These are phyloP conservation scores for Atherix ibis DNA, from an alignment of 2,888 invertebrate species.

Conservation along the genomic window DNA sequence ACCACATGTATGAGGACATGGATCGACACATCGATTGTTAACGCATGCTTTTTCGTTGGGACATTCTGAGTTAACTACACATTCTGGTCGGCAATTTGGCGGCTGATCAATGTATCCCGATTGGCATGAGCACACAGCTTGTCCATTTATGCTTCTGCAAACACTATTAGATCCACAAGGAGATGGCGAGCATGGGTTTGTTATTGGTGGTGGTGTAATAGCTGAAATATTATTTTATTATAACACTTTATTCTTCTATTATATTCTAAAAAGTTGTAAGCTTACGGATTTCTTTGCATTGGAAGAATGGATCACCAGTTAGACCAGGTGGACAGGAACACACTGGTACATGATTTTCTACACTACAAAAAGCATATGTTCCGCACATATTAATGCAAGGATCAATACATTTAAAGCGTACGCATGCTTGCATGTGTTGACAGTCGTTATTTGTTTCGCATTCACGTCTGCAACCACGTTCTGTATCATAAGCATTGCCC, in stretches of 20 bases:
- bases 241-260: not conserved
- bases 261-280: conserved; percentile 1
- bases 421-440: conserved; percentile 53
- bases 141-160: conserved; percentile 60
- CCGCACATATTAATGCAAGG: conserved; percentile 78
- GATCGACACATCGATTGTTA: conserved; percentile 73
- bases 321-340: conserved; percentile 60
- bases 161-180: conserved; percentile 82
- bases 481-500: conserved; percentile 63
- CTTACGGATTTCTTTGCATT: conserved; percentile 43
- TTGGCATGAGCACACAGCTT: conserved; percentile 73
- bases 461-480: conserved; percentile 51
- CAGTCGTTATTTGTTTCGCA: conserved; percentile 70
- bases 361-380: conserved; percentile 58
- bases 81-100: conserved; percentile 69
- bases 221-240: conserved; percentile 18
- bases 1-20: conserved; percentile 79
- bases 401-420: conserved; percentile 67
- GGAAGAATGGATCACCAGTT: conserved; percentile 70
- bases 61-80: conserved; percentile 77
- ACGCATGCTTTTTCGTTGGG: conserved; percentile 65
- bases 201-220: conserved; percentile 30
- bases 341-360: conserved; percentile 62
- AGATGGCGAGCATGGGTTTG: conserved; percentile 65
- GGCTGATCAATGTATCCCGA: conserved; percentile 64